Conservation (phyloP, 2,797 vertebrate species). For the Sebastes vulpes region DNA sequence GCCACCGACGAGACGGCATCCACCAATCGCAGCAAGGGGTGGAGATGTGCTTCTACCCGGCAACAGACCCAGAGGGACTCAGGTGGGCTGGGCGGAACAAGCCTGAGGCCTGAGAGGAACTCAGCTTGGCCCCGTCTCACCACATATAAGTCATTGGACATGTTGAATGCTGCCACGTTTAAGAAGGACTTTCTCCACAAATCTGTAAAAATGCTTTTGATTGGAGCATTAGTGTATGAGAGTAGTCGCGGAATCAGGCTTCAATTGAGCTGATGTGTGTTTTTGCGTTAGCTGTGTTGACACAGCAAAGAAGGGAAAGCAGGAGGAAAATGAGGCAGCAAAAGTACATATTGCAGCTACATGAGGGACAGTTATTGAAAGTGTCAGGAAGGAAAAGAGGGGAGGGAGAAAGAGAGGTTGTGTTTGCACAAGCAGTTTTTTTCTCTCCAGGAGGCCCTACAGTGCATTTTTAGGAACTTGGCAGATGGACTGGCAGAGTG, state of each 20-base stretch:
- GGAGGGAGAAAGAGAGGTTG: conserved; percentile 8
- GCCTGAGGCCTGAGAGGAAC: conserved; percentile 40
- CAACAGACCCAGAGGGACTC: conserved; percentile 76
- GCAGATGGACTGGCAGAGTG: conserved; percentile 47
- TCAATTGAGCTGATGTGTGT: conserved; percentile 32
- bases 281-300: conserved; percentile 50
- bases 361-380: conserved; percentile 57
- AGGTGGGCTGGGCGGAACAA: conserved; percentile 63
- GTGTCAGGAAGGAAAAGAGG: conserved; percentile 41
- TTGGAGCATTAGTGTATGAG: not conserved
- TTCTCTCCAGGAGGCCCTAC: conserved; percentile 42
- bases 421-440: conserved; percentile 69
- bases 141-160: conserved; percentile 29
- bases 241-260: conserved; percentile 5
- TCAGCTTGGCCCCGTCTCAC: conserved; percentile 33
- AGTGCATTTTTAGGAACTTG: conserved; percentile 67
- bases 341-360: conserved; percentile 50
- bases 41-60: conserved; percentile 81
- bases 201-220: not conserved
- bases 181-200: not conserved
- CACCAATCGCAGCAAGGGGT: conserved; percentile 81
- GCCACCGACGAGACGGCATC: conserved; percentile 5
- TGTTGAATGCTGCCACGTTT: conserved; percentile 27
- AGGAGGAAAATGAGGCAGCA: conserved; percentile 36
- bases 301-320: conserved; percentile 31